These are phyloP conservation scores for Bambusicola thoracicus DNA, from an alignment of 2,113 vertebrate genomes.

Conservation along the genomic window DNA sequence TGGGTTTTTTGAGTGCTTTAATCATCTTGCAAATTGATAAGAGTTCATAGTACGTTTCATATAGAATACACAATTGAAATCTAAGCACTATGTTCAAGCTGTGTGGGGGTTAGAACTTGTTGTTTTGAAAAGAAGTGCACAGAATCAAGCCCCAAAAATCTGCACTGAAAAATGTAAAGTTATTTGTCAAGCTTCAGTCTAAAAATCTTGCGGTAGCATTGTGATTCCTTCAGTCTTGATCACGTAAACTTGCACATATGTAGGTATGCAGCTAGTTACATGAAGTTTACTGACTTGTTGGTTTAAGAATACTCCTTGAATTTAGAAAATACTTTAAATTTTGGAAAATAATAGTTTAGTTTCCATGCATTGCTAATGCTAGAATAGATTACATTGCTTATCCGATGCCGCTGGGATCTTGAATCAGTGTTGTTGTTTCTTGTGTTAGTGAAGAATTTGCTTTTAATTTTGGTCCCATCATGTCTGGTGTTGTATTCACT, in stretches of 20 bases:
- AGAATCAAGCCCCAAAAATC: neutral
- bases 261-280: neutral
- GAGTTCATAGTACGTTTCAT: neutral
- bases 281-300: neutral
- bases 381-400: neutral
- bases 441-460: neutral
- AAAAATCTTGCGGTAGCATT: neutral
- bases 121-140: neutral
- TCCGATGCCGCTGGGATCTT: rapidly evolving
- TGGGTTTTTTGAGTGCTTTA: neutral
- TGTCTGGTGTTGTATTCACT: neutral
- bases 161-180: neutral
- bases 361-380: no score
- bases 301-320: neutral
- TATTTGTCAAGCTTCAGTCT: neutral
- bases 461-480: neutral
- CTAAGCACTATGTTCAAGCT: neutral
- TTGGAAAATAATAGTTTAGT: neutral
- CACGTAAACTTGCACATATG: neutral
- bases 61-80: neutral
- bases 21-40: neutral
- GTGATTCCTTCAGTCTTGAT: neutral
- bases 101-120: neutral
- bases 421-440: neutral
- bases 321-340: neutral